Evolutionary conservation across 2,113 vertebrate species (phyloP).

Genomic region (Eidolon helvum): DNA sequence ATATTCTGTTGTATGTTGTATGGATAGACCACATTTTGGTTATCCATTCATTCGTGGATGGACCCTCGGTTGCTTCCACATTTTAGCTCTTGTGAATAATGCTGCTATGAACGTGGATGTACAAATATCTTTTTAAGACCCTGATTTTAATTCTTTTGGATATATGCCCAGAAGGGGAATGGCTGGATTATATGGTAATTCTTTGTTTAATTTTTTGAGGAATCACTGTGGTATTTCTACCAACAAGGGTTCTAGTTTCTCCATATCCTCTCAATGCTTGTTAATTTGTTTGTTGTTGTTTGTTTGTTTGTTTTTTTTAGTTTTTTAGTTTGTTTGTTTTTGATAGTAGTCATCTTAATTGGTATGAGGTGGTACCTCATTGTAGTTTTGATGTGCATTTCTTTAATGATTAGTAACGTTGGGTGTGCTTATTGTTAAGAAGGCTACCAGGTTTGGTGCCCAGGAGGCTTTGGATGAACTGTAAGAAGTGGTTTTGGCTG

Average conservation of each 20-base stretch:
- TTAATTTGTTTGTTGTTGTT: neutral
- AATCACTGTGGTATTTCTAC: neutral
- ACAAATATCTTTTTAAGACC: neutral
- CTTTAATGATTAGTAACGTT: neutral
- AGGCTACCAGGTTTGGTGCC: neutral
- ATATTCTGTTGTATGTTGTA: neutral
- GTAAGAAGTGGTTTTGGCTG: neutral
- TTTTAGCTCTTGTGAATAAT: neutral
- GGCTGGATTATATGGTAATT: neutral
- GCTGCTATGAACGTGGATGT: neutral
- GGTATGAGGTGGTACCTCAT: neutral
- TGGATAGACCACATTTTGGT: neutral
- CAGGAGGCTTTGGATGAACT: neutral
- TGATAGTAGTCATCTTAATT: neutral
- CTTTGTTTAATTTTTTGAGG: neutral
- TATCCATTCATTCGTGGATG: neutral
- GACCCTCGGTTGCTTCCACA: neutral
- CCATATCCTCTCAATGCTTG: neutral
- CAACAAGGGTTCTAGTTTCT: neutral
- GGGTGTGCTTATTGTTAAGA: neutral
- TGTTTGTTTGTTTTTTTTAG: neutral
- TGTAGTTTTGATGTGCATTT: neutral
- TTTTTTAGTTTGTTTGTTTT: neutral
- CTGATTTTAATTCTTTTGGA: neutral
- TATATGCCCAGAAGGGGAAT: neutral